Evolutionary conservation across 1,140 invertebrate genomes (phyloP), one percentile per base, ranked within the genome.

Genomic region (Diabrotica virgifera): DNA sequence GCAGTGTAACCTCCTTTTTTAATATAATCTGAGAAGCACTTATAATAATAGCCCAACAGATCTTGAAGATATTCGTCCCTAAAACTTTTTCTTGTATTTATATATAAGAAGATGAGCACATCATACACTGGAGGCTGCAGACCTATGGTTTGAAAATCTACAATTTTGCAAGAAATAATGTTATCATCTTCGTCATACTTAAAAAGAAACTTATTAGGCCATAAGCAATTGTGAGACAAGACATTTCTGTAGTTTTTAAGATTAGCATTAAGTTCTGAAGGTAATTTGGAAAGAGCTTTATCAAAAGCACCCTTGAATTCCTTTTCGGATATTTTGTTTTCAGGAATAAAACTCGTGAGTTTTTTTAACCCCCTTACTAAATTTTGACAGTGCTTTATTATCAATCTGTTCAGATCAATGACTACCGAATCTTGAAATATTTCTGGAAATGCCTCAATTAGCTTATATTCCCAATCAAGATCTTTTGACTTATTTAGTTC

Each of bases 181-280:
- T 74, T 62, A 0, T 72, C 75, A 5, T 71, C 69, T 5, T n/a
- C 35, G 66, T 80, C 72, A 60, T 81, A 80, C 69, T 78, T 77
- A 2, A 81, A 56, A 70, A 88, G 77, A 4, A 86, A 75, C 64
- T 88, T 88, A 68, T 87, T 87, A 5, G 81, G 76, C 86, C 86
- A 87, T 24, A 85, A 79, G 73, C 88, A 86, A 3, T 80, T 74
- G 53, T 88, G 87, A 2, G 80, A 74, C 8, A 84, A 77, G 13
- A 10, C 53, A 0, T 3, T 5, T 6, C n/a, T 46, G 40, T 46
- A 46, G 8, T 46, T 46, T 46, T 46, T 46, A 5, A 10, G 4
- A 5, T n/a, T n/a, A 10, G 4, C 40, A 10, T 3, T n/a, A 2
- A 10, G 2, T 10, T 10, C n/a, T 46, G 4, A 3, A n/a, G 40